Evolutionary conservation across 2,113 vertebrate genomes (phyloP).

Genomic region (Ameiurus melas): DNA sequence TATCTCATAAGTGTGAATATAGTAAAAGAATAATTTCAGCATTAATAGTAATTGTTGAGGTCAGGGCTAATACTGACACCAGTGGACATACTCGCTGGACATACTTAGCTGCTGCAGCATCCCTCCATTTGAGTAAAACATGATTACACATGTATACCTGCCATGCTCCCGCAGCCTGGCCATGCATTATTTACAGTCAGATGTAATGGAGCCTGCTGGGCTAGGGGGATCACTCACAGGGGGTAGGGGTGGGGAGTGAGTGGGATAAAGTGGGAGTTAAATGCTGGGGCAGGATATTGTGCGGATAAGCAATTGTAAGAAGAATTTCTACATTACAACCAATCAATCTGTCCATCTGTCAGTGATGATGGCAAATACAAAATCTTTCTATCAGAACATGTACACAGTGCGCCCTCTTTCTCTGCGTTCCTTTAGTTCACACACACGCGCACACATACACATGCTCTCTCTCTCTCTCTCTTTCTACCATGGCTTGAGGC

Average conservation of each 20-base stretch:
- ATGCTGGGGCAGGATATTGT: neutral
- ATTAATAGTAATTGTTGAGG: neutral
- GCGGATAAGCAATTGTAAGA: constrained; percentile 2
- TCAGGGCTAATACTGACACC: neutral
- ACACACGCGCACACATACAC: no score
- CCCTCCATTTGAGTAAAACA: constrained; percentile 37
- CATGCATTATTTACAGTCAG: constrained; percentile 53
- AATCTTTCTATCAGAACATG: constrained; percentile 3
- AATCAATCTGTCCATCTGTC: constrained; percentile 36
- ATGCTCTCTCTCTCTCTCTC: constrained; percentile 74
- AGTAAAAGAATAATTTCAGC: neutral
- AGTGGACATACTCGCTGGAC: constrained; percentile 3
- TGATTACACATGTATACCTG: constrained; percentile 48
- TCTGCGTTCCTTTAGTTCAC: neutral
- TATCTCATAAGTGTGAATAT: no score
- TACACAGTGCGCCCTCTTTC: neutral
- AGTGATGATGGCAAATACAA: constrained; percentile 17
- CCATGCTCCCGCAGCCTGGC: constrained; percentile 15
- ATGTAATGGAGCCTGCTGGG: constrained; percentile 41
- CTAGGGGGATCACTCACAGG: constrained; percentile 28
- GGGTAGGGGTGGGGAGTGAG: neutral
- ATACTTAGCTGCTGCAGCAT: constrained; percentile 10
- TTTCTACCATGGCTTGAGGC: constrained; percentile 79
- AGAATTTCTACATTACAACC: constrained; percentile 23
- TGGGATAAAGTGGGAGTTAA: neutral